Evolutionary conservation across 2,113 vertebrate species (phyloP).

Genomic region (Irena cyanogastra): DNA sequence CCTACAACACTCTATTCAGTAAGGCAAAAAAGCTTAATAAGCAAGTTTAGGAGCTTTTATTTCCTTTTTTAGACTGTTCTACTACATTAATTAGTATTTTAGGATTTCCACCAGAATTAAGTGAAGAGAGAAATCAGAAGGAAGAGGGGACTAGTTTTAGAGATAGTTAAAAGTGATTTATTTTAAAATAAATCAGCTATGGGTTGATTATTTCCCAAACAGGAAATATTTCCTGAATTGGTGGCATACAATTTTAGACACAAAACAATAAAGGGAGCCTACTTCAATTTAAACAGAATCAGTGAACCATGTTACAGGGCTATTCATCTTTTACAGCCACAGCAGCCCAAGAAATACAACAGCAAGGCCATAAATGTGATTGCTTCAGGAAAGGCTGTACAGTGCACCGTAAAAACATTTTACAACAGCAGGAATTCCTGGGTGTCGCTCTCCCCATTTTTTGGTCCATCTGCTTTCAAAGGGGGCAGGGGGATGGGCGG

Average conservation of each 20-base stretch:
- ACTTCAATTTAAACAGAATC: slow-evolving; percentile 63
- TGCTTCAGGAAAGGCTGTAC: slow-evolving; percentile 67
- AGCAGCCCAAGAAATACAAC: slow-evolving; percentile 61
- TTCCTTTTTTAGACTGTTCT: neutral
- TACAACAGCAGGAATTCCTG: slow-evolving; percentile 73
- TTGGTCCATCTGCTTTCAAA: slow-evolving; percentile 70
- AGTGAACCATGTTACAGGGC: slow-evolving; percentile 59
- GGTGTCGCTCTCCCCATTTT: slow-evolving; percentile 65
- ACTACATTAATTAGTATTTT: neutral
- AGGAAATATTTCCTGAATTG: slow-evolving; percentile 67
- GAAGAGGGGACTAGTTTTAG: neutral
- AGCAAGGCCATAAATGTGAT: slow-evolving; percentile 66
- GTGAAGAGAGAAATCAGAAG: neutral
- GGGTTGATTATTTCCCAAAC: slow-evolving; percentile 65
- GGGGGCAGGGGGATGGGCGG: slow-evolving; percentile 51
- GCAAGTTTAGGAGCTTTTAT: neutral
- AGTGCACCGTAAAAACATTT: slow-evolving; percentile 70
- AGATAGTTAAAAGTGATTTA: slow-evolving; percentile 52
- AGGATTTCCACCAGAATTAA: neutral
- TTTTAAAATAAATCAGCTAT: slow-evolving; percentile 58
- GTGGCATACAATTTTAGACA: slow-evolving; percentile 51
- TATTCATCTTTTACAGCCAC: slow-evolving; percentile 70
- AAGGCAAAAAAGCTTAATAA: neutral
- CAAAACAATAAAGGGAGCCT: slow-evolving; percentile 50
- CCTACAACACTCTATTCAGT: neutral